A percentile compares a stretch with the other conserved stretches of the same genome.
Evolutionary conservation across 1,140 invertebrate genomes (phyloP).

Genomic region (Trachymyrmex cornetzi): DNA sequence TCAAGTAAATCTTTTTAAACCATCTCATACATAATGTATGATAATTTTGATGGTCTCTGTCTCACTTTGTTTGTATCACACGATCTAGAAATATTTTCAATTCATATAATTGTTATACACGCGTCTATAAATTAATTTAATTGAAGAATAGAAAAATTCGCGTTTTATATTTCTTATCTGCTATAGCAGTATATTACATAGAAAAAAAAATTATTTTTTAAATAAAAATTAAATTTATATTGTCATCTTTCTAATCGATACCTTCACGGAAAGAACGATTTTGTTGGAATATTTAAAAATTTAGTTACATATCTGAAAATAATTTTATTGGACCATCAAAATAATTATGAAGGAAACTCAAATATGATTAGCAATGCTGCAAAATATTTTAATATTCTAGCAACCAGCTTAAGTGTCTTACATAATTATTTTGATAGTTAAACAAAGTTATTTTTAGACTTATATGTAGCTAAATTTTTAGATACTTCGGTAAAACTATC

Average conservation of each 20-base stretch:
- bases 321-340: too few species aligned
- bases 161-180: constrained; percentile 14
- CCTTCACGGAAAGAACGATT: neutral
- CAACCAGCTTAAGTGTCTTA: too few species aligned
- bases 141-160: neutral
- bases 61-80: neutral
- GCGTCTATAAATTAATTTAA: neutral
- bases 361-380: too few species aligned
- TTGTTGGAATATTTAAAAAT: too few species aligned
- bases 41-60: neutral
- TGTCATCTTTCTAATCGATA: neutral
- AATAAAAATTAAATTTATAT: neutral
- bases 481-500: too few species aligned
- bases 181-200: neutral
- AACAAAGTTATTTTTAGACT: too few species aligned
- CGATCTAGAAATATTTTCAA: neutral
- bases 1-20: constrained; percentile 11
- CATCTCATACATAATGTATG: neutral
- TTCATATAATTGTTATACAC: neutral
- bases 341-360: too few species aligned
- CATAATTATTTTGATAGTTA: too few species aligned
- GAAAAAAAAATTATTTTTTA: constrained; percentile 11
- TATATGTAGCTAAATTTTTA: too few species aligned
- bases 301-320: too few species aligned
- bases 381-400: too few species aligned